Evolutionary conservation across 2,888 invertebrate species (phyloP).

Genomic region (Philopedon plagiatum): DNA sequence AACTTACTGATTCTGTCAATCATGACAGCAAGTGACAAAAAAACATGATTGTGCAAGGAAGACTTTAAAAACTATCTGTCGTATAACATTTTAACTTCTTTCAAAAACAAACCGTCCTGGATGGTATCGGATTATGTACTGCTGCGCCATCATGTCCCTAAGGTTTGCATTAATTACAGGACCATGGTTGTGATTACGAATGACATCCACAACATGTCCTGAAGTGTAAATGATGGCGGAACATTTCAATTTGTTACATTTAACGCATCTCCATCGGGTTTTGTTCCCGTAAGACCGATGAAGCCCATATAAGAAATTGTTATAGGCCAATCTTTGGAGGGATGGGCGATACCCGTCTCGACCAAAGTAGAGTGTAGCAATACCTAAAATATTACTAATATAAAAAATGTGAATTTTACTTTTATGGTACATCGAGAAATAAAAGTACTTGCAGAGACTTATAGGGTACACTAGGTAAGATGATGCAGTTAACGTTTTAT

Average conservation of each 20-base stretch:
- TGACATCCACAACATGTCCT: not conserved
- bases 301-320: slow-evolving; percentile 47
- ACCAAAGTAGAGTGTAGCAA: not conserved
- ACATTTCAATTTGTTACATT: slow-evolving; percentile 52
- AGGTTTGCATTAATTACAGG: not conserved
- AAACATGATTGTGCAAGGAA: no score
- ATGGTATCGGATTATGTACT: not conserved
- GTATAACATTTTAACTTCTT: no score
- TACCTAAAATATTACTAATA: slow-evolving; percentile 2
- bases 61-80: no score
- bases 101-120: not conserved
- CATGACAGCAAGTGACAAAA: no score
- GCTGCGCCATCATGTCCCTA: not conserved
- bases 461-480: no score
- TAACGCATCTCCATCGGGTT: slow-evolving; percentile 57
- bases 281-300: slow-evolving; percentile 21
- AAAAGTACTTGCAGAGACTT: no score
- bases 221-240: slow-evolving; percentile 32
- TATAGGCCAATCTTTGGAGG: not conserved
- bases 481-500: no score
- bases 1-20: no score
- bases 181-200: not conserved
- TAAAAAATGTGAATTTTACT: no score
- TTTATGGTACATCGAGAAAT: no score
- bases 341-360: not conserved